Evolutionary conservation across 1,140 invertebrate genomes (phyloP), one percentile per base, ranked within the genome.

Genomic region (Sycophila sp.): DNA sequence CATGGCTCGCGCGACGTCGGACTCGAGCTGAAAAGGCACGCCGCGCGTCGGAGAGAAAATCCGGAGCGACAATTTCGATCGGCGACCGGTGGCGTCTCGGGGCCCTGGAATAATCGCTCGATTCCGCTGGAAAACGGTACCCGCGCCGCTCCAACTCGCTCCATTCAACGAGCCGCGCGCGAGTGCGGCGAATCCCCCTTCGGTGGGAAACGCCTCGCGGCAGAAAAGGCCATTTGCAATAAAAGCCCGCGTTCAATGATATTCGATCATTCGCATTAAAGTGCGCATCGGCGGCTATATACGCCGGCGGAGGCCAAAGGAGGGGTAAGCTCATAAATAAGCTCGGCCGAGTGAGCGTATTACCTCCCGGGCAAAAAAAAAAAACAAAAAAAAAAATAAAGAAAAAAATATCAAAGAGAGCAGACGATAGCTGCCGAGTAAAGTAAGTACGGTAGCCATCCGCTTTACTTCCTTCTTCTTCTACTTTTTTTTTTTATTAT

Each of bases 231-330:
- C 42, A 59, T 59, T 68, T 38, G 30, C 56, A 51, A 59, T 59
- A 60, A 69, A 69, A 51, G 66, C 58, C 42, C 11, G 55, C 40
- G 34, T 68, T 38, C n/a, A 62, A 69, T 30, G 56, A 62, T 62
- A 62, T 69, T 62, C 47, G 49, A 69, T 62, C 24, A 68, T 58
- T 60, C 66, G 45, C 55, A 32, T 62, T 69, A 62, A 60, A 69
- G 47, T 36, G 45, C 30, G 42, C 66, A 6, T 30, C 17, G 30
- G 22, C 49, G 19, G 17, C 15, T 26, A 51, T 36, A 56, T n/a
- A n/a, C n/a, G 53, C 3, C 53, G 26, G 19, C 5, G 17, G 19
- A 13, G 4, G 1, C 8, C 4, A 8, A 40, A 42, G 49, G 28
- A 56, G 56, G 62, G 45, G 32, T 24, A 51, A 32, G 55, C 22